A percentile compares a stretch with the other conserved stretches of the same genome.
Evolutionary conservation across 1,140 invertebrate species (phyloP).

Genomic region (Condylostylus longicornis): DNA sequence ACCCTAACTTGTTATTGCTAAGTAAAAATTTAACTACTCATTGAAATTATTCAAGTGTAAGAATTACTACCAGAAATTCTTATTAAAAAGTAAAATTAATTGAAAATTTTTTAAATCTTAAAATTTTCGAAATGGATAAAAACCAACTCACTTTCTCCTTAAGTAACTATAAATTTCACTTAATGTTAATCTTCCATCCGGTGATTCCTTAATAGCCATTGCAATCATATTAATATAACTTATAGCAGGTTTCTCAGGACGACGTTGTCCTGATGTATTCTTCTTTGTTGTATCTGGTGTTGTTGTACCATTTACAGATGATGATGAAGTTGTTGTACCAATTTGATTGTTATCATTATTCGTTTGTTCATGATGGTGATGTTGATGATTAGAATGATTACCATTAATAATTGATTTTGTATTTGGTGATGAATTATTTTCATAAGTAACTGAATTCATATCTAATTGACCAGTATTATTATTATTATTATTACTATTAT

Average conservation of each 20-base stretch:
- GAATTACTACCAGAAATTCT: no score
- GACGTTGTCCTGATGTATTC: slow-evolving; percentile 41
- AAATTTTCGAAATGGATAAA: slow-evolving; percentile 32
- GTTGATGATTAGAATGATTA: not conserved
- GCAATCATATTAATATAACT: slow-evolving; percentile 96
- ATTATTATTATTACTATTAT: slow-evolving; percentile 6
- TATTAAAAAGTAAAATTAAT: no score
- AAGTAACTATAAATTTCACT: slow-evolving; percentile 83
- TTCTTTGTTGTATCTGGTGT: slow-evolving; percentile 26
- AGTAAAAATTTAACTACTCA: no score
- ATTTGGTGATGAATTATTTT: slow-evolving; percentile 8
- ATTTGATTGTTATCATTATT: slow-evolving; percentile 7
- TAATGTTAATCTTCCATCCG: slow-evolving; percentile 67
- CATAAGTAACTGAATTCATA: slow-evolving; percentile 3
- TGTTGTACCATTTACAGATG: slow-evolving; percentile 8
- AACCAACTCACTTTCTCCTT: slow-evolving; percentile 51
- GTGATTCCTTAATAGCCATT: slow-evolving; percentile 91
- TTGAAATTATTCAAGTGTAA: no score
- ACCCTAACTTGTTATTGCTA: no score
- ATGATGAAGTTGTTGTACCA: slow-evolving; percentile 2
- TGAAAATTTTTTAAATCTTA: no score
- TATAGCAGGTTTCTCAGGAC: slow-evolving; percentile 89
- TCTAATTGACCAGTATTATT: not conserved
- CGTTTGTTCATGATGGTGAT: slow-evolving; percentile 1
- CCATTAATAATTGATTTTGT: slow-evolving; percentile 7